Base-by-base conservation (phyloP, 1,140 invertebrate genomes). In the Pseudomyrmex concolor region DNA sequence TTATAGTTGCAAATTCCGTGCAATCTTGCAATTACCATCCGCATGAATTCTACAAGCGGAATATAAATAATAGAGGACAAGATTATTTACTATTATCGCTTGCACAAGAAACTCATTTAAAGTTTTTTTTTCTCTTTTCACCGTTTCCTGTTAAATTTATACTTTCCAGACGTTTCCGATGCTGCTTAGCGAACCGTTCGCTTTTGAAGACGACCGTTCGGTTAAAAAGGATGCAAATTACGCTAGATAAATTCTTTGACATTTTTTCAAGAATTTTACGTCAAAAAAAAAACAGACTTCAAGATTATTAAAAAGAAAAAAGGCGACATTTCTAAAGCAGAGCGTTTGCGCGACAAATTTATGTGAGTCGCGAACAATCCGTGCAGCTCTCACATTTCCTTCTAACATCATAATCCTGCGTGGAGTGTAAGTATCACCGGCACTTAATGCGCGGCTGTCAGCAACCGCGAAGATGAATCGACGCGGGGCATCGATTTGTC, bases 361-460 rank as follows among this genome's bases (percentile, higher is more conserved):
- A 34, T 34, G 5, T 55, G 54, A 12, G 34, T 45, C 25, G 62
- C 13, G 34, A 34, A 34, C 5, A 34, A 34, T 34, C 5, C 5
- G 34, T 7, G 34, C 34, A 34, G 34, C 34, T 34, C 34, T 50
- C 64, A 19, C 54, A 1, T 59, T 59, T 68, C 13, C 15, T 12
- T 59, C 55, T 59, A 70, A 70, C 64, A 12, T 60, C 43, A 25
- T 34, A 59, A 80, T 70, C 45, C n/a, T 59, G 43, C 43, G 19
- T 19, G 12, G 43, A 1, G 25, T 34, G 50, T 51, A 60, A 4
- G 45, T 70, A 59, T 80, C 55, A 71, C n/a, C 43, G 54, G 48
- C 55, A n/a, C 54, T 80, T 80, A 80, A 80, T 80, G 22, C 51
- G 22, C 19, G 45, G 76, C 43, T 80, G 66, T 80, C 76, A 80